Evolutionary conservation across 1,140 invertebrate species (phyloP).

Genomic region (Drosophila dunni): DNA sequence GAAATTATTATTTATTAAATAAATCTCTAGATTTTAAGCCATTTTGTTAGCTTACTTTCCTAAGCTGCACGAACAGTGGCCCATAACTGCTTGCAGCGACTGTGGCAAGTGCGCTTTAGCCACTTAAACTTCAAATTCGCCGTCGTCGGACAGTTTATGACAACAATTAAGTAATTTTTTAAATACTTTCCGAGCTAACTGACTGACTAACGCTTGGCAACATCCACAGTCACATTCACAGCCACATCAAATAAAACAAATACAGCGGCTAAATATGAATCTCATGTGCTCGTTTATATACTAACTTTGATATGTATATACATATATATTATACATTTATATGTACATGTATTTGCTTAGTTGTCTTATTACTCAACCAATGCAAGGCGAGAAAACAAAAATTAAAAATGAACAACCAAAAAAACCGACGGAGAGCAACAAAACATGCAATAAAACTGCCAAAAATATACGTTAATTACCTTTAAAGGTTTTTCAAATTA

Average conservation of each 20-base stretch:
- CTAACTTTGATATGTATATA: not conserved
- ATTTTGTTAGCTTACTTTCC: not conserved
- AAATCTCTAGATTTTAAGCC: too few relatives aligned
- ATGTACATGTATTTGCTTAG: conserved; percentile 25
- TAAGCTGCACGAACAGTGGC: not conserved
- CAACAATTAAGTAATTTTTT: conserved; percentile 84
- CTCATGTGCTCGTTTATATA: conserved; percentile 51
- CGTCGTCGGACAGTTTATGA: conserved; percentile 72
- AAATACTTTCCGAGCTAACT: conserved; percentile 62
- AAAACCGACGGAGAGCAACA: conserved; percentile 41
- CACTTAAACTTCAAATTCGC: conserved; percentile 43
- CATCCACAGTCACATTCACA: not conserved
- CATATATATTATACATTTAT: not conserved
- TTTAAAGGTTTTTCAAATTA: conserved; percentile 84
- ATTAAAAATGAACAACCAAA: conserved; percentile 22
- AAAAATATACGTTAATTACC: conserved; percentile 83
- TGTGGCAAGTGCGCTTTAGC: conserved; percentile 46
- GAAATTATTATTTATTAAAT: too few relatives aligned
- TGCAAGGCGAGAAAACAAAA: conserved; percentile 48
- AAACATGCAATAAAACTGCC: conserved; percentile 78
- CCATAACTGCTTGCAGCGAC: conserved; percentile 37
- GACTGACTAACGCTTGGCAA: conserved; percentile 63
- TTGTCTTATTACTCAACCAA: conserved; percentile 63
- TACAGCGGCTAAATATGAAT: conserved; percentile 61
- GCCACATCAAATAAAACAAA: conserved; percentile 62